phyloP scores from a whole-genome alignment of 2,888 invertebrate species.

The Augochlorella aurata region DNA sequence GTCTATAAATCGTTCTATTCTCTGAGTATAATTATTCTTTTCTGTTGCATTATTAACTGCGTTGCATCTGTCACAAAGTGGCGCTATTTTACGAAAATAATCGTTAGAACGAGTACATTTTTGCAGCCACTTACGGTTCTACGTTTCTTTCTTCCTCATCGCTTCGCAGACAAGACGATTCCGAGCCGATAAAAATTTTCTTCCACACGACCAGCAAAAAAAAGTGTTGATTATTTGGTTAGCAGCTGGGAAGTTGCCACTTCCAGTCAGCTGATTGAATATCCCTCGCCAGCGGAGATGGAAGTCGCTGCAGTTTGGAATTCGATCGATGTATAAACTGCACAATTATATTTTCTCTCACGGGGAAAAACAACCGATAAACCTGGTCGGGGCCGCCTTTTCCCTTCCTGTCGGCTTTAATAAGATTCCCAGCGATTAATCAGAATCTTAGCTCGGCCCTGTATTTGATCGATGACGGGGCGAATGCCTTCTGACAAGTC shows the following conservation, averaged over 20 bases:
- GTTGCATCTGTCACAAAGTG: no score
- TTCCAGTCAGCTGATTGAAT: slow-evolving; percentile 65
- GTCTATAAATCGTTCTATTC: no score
- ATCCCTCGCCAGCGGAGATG: slow-evolving; percentile 64
- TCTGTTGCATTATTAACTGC: no score
- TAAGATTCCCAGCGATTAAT: slow-evolving; percentile 52
- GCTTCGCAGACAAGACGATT: not conserved
- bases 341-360: slow-evolving; percentile 54
- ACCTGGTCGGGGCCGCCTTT: slow-evolving; percentile 33
- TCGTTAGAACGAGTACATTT: no score
- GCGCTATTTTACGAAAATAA: no score
- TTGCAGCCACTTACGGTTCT: not conserved
- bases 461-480: slow-evolving; percentile 21
- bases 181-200: slow-evolving; percentile 32
- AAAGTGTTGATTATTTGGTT: slow-evolving; percentile 53
- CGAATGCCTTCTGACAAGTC: slow-evolving; percentile 33
- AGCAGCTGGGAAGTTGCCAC: slow-evolving; percentile 57
- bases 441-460: slow-evolving; percentile 22
- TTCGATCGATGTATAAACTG: slow-evolving; percentile 58
- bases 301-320: slow-evolving; percentile 51
- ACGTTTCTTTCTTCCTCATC: not conserved
- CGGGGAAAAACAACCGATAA: slow-evolving; percentile 25
- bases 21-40: no score
- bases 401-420: slow-evolving; percentile 50
- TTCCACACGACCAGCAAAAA: slow-evolving; percentile 30